Evolutionary conservation across 2,113 vertebrate genomes (phyloP).

Genomic region (Leuciscus idus): DNA sequence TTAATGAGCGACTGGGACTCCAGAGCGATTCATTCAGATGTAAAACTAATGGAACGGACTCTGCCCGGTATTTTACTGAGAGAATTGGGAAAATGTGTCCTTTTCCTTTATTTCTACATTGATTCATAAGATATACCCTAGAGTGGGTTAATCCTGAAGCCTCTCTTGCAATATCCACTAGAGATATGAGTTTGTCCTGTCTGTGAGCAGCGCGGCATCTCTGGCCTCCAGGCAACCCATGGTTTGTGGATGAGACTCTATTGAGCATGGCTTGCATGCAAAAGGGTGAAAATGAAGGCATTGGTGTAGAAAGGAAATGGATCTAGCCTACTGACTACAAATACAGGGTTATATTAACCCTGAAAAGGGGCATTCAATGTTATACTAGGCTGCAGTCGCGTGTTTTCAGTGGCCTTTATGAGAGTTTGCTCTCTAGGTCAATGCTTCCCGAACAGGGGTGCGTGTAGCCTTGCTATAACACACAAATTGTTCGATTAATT

Average conservation of each 20-base stretch:
- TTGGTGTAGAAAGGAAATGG: not conserved
- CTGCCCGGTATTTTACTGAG: not conserved
- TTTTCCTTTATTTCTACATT: slow-evolving; percentile 33
- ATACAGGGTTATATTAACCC: not conserved
- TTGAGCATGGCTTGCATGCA: not conserved
- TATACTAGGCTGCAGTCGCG: not conserved
- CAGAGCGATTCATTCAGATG: slow-evolving; percentile 22
- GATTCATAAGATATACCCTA: slow-evolving; percentile 35
- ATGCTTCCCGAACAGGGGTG: not conserved
- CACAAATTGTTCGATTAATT: not conserved
- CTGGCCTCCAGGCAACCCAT: slow-evolving; percentile 21
- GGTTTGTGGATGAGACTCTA: slow-evolving; percentile 13
- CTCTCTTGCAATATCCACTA: slow-evolving; percentile 32
- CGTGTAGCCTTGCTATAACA: not conserved
- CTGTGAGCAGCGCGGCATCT: not conserved
- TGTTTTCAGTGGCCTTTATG: not conserved
- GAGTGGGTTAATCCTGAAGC: slow-evolving; percentile 22
- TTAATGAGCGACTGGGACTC: slow-evolving; percentile 53
- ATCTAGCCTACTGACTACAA: not conserved
- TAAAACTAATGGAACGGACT: slow-evolving; percentile 2
- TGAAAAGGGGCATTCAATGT: not conserved
- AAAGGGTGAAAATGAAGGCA: slow-evolving; percentile 7
- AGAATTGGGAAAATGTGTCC: slow-evolving; percentile 24
- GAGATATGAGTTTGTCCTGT: slow-evolving; percentile 41
- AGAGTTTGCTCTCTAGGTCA: not conserved